Evolutionary conservation across 1,140 invertebrate genomes (phyloP).

Genomic region (Drosophila subobscura): DNA sequence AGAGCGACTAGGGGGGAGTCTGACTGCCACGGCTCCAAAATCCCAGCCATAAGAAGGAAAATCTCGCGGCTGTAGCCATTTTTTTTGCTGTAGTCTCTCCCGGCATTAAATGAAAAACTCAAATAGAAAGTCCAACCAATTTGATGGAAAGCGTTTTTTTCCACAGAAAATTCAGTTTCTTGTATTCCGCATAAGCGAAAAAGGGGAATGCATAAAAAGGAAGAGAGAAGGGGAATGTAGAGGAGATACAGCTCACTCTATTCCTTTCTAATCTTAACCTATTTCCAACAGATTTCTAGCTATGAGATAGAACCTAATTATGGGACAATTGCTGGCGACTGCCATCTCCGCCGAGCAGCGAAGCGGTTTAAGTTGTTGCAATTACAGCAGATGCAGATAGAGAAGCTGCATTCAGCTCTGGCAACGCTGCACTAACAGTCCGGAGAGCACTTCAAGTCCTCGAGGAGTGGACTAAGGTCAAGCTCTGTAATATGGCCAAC

Average conservation of each 20-base stretch:
- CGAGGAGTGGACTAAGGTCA: slow-evolving; percentile 21
- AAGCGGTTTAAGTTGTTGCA: slow-evolving; percentile 78
- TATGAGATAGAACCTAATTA: slow-evolving; percentile 62
- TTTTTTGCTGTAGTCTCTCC: slow-evolving; percentile 3
- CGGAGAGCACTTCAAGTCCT: slow-evolving; percentile 32
- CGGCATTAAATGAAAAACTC: slow-evolving; percentile 70
- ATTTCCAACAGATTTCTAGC: no score
- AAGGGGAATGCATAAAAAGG: no score
- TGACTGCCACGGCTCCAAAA: no score
- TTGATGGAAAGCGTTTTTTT: slow-evolving; percentile 25
- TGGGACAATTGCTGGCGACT: slow-evolving; percentile 68
- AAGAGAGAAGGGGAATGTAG: no score
- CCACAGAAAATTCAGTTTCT: slow-evolving; percentile 19
- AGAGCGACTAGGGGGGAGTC: no score
- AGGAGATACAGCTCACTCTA: no score
- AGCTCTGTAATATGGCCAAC: slow-evolving; percentile 58
- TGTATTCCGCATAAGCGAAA: slow-evolving; percentile 1
- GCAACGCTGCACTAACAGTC: slow-evolving; percentile 32
- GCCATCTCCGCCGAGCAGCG: slow-evolving; percentile 60
- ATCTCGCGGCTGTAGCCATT: slow-evolving; percentile 7
- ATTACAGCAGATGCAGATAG: slow-evolving; percentile 73
- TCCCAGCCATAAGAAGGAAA: slow-evolving; percentile 6
- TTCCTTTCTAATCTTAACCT: no score
- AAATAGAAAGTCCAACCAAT: slow-evolving; percentile 60
- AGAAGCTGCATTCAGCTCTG: slow-evolving; percentile 21